Base-by-base conservation (phyloP, 2,797 vertebrate genomes). In the Takifugu ocellatus region DNA sequence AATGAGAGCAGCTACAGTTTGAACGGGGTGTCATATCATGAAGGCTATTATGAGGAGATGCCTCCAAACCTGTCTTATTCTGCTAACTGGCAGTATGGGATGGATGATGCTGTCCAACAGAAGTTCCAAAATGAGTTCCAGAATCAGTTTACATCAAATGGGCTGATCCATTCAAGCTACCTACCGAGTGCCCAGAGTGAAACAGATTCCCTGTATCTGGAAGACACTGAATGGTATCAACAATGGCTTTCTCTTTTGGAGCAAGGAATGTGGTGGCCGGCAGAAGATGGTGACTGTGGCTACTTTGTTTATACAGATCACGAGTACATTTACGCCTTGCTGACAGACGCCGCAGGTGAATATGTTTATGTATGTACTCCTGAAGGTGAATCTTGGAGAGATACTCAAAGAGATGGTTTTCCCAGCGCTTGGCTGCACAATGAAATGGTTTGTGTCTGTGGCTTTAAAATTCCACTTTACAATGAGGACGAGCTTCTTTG, bases 291-390 rank as follows among this genome's bases (percentile, higher is more conserved):
- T 39, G 89, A 96, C 57, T 98, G 93, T 90, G 96, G 96, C 17
- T 96, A 98, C 79, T 98, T 93, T 88, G 92, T 97, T 86, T 98
- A 97, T 74, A 94, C 93, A 47, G 96, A 98, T 81, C 92, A 91
- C 60, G 92, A 95, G 56, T 98, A 93, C 58, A 92, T 98, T 57
- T 99, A 98, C 85, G 94, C 94, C 0, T 81, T 98, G 63, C 93
- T 99, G 39, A 98, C 97, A 54, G 96, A 99, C 88, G 88, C 87
- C 59, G 91, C 91, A 57, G 96, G 95, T 5, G 91, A 96, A 63
- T 95, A 95, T 79, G 94, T 94, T 3, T 98, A 98, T 24, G 84
- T 94, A 1, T 98, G 94, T 82, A 84, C 91, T 64, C 93, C 95
- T 12, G 94, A 94, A 69, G 74, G 73, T 0, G 92, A 93, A 12